Evolutionary conservation across 2,888 invertebrate genomes (phyloP), one percentile per base, ranked within the genome.

Genomic region (Caenorhabditis macrosperma): DNA sequence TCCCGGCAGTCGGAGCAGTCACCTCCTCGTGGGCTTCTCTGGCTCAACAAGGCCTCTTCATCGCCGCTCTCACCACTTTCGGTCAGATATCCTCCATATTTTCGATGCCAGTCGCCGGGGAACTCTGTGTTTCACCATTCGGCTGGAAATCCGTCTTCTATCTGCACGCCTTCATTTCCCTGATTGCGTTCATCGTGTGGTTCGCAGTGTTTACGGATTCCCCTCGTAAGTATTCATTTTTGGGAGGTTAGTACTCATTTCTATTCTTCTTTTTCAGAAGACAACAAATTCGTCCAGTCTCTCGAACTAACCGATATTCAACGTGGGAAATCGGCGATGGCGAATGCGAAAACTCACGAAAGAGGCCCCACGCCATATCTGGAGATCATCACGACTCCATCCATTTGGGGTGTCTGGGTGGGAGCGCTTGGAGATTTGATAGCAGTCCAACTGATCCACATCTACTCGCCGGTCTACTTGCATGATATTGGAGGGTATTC

Each of bases 71-170:
- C 6, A 83, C 83, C 20, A 81, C 85, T 9, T 85, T 85, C 59
- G 85, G 83, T 10, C 85, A 85, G 44, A 44, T 78, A 0, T 81
- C 81, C 0, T 78, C 86, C 6, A 61, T 86, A 1, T 85, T 85
- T 54, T 82, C 85, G 6, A 86, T 85, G 84, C 86, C 86, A 0
- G 76, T 86, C 10, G 79, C 85, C 5, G 86, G 86, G 20, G 79
- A 82, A 81, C 66, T 89, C 2, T 89, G 89, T 66, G 76, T 80
- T 0, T 86, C 88, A 6, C 44, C 81, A 0, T 55, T 82, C 15
- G 90, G 90, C 38, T 90, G 90, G 90, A 72, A 83, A 44, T 83
- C 89, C 0, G 88, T 90, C 22, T 89, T 82, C 79, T 89, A 88
- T 66, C 67, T 88, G 15, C 89, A 90, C 52, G 81, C 88, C 1